Percentiles rank a stretch among this genome's conserved stretches.
phyloP scores from a whole-genome alignment of 2,797 vertebrate species.

The Hypotaenidia okinawae region DNA sequence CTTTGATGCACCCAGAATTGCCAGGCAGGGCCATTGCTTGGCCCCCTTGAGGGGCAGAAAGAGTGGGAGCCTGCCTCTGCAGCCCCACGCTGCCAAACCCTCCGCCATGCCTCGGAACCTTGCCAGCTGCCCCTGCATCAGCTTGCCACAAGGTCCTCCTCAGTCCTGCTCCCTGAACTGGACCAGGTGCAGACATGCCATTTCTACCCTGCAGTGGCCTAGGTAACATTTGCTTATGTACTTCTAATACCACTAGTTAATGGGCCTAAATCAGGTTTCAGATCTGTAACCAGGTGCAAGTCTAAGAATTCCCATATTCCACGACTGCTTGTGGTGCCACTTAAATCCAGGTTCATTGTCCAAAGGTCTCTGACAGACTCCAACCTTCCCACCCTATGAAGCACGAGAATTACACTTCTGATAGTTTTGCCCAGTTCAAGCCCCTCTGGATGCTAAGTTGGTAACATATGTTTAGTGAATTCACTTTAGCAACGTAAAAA shows the following conservation, averaged over 20 bases:
- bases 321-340: neutral
- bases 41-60: fast-evolving
- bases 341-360: neutral
- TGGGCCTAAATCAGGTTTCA: neutral
- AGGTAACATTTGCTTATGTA: neutral
- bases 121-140: neutral
- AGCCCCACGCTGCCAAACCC: neutral
- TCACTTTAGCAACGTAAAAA: neutral
- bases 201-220: neutral
- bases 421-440: neutral
- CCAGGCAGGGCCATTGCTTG: neutral
- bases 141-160: neutral
- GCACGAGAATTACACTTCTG: neutral
- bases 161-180: neutral
- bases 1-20: neutral
- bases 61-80: neutral
- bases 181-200: neutral
- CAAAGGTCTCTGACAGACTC: neutral
- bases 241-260: neutral
- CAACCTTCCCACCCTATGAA: neutral
- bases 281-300: neutral
- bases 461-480: neutral
- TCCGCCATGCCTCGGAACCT: neutral
- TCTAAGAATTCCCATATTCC: neutral
- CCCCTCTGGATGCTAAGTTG: neutral